phyloP scores from a whole-genome alignment of 2,797 vertebrate species.

The Spatula clypeata region DNA sequence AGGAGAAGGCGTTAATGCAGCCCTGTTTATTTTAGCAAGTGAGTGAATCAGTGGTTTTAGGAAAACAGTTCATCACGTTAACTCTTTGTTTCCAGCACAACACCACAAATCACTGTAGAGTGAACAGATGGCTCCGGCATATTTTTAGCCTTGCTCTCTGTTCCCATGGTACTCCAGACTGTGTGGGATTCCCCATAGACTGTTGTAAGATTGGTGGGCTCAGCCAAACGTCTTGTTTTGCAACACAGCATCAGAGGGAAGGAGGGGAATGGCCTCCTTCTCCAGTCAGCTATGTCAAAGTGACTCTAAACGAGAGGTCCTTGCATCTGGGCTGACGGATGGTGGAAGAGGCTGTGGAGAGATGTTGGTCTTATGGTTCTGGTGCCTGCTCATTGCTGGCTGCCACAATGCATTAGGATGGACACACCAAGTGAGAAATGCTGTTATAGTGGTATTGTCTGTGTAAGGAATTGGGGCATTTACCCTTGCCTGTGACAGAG shows the following conservation, averaged over 20 bases:
- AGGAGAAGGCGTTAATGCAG: slow-evolving; percentile 46
- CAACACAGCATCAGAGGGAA: slow-evolving; percentile 27
- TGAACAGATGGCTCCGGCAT: slow-evolving; percentile 41
- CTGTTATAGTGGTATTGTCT: not conserved
- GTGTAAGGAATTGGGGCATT: not conserved
- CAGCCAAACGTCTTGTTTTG: slow-evolving; percentile 57
- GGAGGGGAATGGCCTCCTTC: not conserved
- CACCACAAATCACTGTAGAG: not conserved
- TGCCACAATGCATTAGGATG: not conserved
- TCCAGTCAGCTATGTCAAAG: not conserved
- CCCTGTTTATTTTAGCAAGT: slow-evolving; percentile 44
- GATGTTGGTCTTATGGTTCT: not conserved
- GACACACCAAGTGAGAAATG: not conserved
- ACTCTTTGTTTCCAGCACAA: slow-evolving; percentile 47
- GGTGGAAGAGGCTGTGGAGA: not conserved
- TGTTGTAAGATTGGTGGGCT: slow-evolving; percentile 44
- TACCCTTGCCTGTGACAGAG: not conserved
- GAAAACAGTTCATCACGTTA: slow-evolving; percentile 18
- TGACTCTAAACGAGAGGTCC: not conserved
- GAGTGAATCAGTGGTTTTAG: slow-evolving; percentile 42
- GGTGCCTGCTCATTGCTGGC: not conserved
- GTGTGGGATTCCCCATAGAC: slow-evolving; percentile 69
- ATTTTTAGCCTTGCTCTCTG: slow-evolving; percentile 69
- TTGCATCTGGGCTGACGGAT: not conserved
- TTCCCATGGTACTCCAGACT: slow-evolving; percentile 71